A percentile compares a stretch with the other conserved stretches of the same genome.
Evolutionary conservation across 2,797 vertebrate genomes (phyloP).

Genomic region (Lagorchestes hirsutus): DNA sequence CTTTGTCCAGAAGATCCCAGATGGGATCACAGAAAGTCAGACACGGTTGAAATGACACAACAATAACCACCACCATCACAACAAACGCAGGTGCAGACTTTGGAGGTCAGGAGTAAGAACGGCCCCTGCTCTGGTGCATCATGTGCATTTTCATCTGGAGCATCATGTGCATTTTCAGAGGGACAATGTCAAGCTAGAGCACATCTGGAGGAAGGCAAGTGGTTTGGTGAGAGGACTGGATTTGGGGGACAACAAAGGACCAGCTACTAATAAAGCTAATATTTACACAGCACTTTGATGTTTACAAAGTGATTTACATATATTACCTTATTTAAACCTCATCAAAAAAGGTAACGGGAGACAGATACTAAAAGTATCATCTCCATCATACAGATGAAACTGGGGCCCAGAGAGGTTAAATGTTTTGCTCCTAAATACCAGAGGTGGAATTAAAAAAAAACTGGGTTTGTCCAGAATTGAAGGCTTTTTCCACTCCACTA

Average conservation of each 20-base stretch:
- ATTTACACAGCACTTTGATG: neutral
- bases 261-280: neutral
- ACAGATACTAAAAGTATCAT: neutral
- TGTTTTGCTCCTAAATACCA: neutral
- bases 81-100: neutral
- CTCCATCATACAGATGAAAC: neutral
- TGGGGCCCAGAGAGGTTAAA: neutral
- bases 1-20: too few species aligned
- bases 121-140: neutral
- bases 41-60: neutral
- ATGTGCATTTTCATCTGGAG: neutral
- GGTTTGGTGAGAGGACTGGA: neutral
- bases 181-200: neutral
- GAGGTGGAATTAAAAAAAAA: neutral
- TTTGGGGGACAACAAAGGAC: neutral
- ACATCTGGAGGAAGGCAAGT: neutral
- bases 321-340: neutral
- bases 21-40: neutral
- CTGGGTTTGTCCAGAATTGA: neutral
- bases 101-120: neutral
- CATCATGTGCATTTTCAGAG: neutral
- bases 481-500: neutral
- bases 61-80: too few species aligned
- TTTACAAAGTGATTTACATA: neutral
- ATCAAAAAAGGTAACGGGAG: neutral